These are phyloP conservation scores for Eupithecia centaureata DNA, from an alignment of 2,888 invertebrate species.

Conservation along the genomic window DNA sequence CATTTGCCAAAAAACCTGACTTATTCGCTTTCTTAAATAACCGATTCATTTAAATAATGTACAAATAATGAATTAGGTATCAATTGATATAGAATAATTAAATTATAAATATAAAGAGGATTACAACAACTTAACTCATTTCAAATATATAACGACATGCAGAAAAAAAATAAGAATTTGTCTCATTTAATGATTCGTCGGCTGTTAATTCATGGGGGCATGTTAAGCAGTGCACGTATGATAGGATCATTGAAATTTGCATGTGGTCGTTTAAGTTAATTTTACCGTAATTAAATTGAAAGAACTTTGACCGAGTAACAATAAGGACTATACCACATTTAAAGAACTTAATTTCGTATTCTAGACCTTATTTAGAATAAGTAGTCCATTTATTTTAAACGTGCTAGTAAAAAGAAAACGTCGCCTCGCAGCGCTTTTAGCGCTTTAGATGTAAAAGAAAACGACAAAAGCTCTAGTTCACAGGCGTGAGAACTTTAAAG, in stretches of 20 bases:
- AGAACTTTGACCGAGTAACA: background rate
- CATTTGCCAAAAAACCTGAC: no score
- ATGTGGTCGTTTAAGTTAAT: background rate
- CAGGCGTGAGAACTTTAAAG: slow-evolving; percentile 35
- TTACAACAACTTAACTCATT: no score
- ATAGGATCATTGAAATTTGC: background rate
- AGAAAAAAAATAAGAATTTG: no score
- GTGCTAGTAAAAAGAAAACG: background rate
- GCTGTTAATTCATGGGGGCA: no score
- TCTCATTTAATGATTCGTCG: no score
- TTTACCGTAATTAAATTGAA: background rate
- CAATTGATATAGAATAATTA: no score
- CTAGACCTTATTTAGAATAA: background rate
- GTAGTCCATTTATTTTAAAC: slow-evolving; percentile 6
- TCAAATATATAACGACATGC: no score
- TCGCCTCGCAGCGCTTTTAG: background rate
- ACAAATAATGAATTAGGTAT: no score
- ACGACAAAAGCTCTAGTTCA: slow-evolving; percentile 23
- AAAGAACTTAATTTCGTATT: background rate
- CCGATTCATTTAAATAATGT: no score
- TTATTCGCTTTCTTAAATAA: no score
- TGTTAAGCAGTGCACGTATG: no score
- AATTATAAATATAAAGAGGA: no score
- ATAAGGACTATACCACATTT: background rate
- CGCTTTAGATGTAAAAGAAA: slow-evolving; percentile 27